These are phyloP conservation scores for Agelastica alni DNA, from an alignment of 2,888 invertebrate species.

Conservation along the genomic window DNA sequence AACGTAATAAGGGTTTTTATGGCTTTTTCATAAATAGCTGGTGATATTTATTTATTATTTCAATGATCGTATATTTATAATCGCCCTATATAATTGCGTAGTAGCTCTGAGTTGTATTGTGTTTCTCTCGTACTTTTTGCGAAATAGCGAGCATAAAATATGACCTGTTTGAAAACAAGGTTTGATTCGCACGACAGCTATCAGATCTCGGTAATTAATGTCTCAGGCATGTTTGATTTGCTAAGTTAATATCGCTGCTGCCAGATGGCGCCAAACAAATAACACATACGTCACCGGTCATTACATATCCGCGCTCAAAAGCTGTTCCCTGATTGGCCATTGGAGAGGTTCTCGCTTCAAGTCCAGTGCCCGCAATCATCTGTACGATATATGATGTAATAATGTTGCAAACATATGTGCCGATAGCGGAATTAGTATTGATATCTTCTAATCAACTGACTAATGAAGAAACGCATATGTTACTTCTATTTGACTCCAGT, in stretches of 20 bases:
- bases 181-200: conserved; percentile 47
- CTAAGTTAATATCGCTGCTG: conserved; percentile 59
- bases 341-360: conserved; percentile 40
- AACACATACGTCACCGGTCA: conserved; percentile 59
- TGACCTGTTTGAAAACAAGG: conserved; percentile 36
- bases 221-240: conserved; percentile 59
- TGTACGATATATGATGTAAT: conserved; percentile 59
- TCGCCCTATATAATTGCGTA: no score
- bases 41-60: no score
- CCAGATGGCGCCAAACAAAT: conserved; percentile 60
- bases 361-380: conserved; percentile 55
- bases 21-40: no score
- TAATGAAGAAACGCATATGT: conserved; percentile 58
- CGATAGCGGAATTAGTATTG: conserved; percentile 58
- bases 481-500: conserved; percentile 44
- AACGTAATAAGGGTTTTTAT: no score
- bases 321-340: conserved; percentile 20
- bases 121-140: not conserved
- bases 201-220: conserved; percentile 56
- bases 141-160: not conserved
- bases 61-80: no score
- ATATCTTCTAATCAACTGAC: conserved; percentile 56
- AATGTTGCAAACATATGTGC: conserved; percentile 58
- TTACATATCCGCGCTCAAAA: conserved; percentile 48
- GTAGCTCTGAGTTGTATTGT: no score